Evolutionary conservation across 2,113 vertebrate species (phyloP).

Genomic region (Paradisaea rubra): DNA sequence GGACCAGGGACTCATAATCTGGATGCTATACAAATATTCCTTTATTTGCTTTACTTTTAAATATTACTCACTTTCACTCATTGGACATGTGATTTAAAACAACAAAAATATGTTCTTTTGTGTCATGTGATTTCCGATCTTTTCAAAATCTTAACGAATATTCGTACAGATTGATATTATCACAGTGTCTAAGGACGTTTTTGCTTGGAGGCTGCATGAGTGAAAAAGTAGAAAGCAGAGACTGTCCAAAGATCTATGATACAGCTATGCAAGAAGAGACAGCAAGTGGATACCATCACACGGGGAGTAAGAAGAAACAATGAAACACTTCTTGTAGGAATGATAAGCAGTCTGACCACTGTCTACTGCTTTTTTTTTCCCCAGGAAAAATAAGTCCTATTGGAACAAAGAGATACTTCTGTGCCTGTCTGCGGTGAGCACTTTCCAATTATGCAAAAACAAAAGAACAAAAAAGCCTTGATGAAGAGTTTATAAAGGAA

Average conservation of each 20-base stretch:
- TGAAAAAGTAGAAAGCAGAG: not conserved
- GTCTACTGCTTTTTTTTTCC: not conserved
- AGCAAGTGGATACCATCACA: not conserved
- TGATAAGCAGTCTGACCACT: not conserved
- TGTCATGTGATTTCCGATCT: not conserved
- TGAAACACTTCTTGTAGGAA: not conserved
- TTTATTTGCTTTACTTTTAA: not conserved
- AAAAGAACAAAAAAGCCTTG: not conserved
- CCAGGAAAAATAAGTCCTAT: not conserved
- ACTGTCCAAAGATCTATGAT: not conserved
- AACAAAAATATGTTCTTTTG: not conserved
- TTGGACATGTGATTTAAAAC: not conserved
- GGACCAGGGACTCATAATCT: not conserved
- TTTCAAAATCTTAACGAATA: constrained; percentile 23
- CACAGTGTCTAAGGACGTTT: not conserved
- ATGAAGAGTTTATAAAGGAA: not conserved
- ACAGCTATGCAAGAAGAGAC: not conserved
- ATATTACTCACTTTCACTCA: not conserved
- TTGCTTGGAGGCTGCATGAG: not conserved
- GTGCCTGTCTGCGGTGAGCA: not conserved
- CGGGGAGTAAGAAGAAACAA: not conserved
- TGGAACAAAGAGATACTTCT: not conserved
- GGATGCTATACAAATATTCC: not conserved
- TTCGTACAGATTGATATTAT: not conserved
- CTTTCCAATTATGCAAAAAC: not conserved